Conservation (phyloP, 2,113 vertebrate species). For the Hippolais icterina region DNA sequence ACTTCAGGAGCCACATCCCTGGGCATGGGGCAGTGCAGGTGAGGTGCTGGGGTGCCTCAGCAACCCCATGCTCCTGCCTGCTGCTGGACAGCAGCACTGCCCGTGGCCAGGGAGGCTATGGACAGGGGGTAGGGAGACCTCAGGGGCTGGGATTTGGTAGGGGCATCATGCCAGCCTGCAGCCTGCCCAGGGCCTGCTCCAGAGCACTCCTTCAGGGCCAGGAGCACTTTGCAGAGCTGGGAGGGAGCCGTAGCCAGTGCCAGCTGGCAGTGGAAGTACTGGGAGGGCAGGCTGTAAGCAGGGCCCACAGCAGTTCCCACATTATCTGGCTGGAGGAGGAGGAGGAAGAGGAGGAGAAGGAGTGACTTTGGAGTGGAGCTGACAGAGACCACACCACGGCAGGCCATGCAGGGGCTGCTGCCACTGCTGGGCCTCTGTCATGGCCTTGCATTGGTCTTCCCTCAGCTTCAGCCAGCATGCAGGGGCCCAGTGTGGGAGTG, state of each 20-base stretch:
- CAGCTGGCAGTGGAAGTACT: background rate
- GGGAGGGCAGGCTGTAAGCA: background rate
- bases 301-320: background rate
- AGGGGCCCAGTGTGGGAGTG: fast-evolving
- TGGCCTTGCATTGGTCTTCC: background rate
- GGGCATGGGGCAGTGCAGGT: fast-evolving
- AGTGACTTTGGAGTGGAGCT: background rate
- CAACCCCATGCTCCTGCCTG: background rate
- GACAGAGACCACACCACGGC: background rate
- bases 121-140: background rate
- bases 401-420: fast-evolving
- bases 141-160: fast-evolving
- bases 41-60: background rate
- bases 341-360: background rate
- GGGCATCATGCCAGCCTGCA: background rate
- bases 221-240: background rate
- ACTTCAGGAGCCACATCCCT: fast-evolving
- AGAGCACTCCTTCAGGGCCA: background rate
- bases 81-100: background rate
- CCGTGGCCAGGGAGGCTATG: background rate
- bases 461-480: background rate
- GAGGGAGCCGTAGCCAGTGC: background rate
- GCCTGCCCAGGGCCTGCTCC: background rate
- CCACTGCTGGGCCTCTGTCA: fast-evolving
- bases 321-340: background rate